Conservation (phyloP, 1,140 invertebrate genomes). For the Pachyrhynchus sulphureomaculatus region DNA sequence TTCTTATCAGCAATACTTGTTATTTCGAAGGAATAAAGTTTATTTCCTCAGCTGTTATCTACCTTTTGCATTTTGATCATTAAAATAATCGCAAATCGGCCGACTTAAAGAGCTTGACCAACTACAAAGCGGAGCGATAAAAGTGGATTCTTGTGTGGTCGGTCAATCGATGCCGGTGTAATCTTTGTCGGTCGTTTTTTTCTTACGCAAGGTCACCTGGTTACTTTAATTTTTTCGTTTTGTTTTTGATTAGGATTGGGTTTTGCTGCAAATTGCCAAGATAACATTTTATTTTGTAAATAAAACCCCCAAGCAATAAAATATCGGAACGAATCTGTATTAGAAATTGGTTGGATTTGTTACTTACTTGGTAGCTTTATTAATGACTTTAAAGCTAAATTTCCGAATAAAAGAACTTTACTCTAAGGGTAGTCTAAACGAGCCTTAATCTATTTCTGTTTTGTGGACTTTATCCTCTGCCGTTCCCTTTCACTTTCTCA, state of each 20-base stretch:
- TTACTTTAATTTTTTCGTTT: neutral
- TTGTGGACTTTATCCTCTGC: no score
- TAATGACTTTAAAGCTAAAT: no score
- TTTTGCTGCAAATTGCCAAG: neutral
- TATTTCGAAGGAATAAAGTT: no score
- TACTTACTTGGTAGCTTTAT: no score
- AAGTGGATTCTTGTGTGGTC: slow-evolving; percentile 7
- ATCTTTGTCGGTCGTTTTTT: neutral
- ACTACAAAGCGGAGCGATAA: neutral
- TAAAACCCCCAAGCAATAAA: neutral
- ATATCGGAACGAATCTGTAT: no score
- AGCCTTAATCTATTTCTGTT: no score
- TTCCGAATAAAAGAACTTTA: no score
- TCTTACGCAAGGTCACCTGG: slow-evolving; percentile 3
- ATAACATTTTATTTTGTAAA: neutral
- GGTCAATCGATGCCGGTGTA: slow-evolving; percentile 2
- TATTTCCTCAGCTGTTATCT: neutral
- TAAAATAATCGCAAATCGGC: slow-evolving; percentile 9
- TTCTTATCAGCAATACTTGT: no score
- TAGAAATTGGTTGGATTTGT: no score
- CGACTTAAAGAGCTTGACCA: slow-evolving; percentile 7
- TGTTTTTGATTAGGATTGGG: slow-evolving; percentile 3
- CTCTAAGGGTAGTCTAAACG: no score
- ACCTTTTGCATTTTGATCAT: slow-evolving; percentile 2
- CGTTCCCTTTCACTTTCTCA: no score